Evolutionary conservation across 1,140 invertebrate genomes (phyloP).

Genomic region (Brachionus calyciflorus): DNA sequence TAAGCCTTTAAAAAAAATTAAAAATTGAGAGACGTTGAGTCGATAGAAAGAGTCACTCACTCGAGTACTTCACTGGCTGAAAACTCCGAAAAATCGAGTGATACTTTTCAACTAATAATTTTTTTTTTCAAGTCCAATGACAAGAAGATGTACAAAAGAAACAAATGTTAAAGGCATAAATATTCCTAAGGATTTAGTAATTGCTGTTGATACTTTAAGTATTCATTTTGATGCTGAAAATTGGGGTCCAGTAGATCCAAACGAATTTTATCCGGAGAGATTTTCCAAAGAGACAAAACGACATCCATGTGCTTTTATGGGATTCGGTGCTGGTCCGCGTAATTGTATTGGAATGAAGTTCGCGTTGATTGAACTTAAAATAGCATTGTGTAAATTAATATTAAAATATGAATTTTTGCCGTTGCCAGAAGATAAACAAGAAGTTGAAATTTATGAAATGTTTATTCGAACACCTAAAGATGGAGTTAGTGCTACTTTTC

Average conservation of each 20-base stretch:
- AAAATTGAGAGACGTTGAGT: too few species aligned
- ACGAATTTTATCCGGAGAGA: conserved; percentile 54
- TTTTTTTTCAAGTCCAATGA: neutral
- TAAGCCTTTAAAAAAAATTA: too few species aligned
- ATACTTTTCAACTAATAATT: neutral
- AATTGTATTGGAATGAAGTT: conserved; percentile 66
- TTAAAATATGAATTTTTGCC: conserved; percentile 50
- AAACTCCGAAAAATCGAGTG: conserved; percentile 48
- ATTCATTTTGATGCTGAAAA: conserved; percentile 55
- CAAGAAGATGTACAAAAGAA: conserved; percentile 51
- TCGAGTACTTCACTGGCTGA: too few species aligned
- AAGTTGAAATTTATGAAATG: too few species aligned
- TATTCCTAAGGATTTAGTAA: conserved; percentile 55
- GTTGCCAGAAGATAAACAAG: too few species aligned
- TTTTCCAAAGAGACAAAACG: conserved; percentile 33
- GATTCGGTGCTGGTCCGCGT: conserved; percentile 58
- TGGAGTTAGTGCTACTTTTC: too few species aligned
- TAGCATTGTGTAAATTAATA: conserved; percentile 62
- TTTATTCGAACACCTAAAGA: too few species aligned
- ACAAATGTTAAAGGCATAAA: conserved; percentile 50
- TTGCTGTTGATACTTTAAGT: conserved; percentile 55
- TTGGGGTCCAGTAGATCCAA: conserved; percentile 53
- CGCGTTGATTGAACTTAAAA: conserved; percentile 68
- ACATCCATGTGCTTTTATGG: conserved; percentile 52
- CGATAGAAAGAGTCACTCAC: too few species aligned